A percentile compares a stretch with the other conserved stretches of the same genome.
Conservation (phyloP, 2,888 invertebrate species). For the Exocentrus adspersus region DNA sequence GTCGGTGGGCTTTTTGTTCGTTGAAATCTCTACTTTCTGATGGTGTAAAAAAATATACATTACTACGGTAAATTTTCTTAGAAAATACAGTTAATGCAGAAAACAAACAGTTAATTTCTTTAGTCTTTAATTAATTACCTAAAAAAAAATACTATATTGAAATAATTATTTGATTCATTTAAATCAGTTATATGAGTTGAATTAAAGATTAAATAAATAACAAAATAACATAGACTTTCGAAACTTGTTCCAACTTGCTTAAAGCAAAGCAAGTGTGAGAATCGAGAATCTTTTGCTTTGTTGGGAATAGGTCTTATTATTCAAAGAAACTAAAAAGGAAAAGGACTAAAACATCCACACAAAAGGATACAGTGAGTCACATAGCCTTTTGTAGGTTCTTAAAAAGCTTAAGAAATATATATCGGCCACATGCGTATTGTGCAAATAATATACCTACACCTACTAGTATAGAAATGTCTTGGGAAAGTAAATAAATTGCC, state of each 20-base stretch:
- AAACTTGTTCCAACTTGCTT: slow-evolving; percentile 18
- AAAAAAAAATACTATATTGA: no score
- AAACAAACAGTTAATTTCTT: no score
- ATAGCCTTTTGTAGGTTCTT: slow-evolving; percentile 35
- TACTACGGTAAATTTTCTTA: no score
- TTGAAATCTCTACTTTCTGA: no score
- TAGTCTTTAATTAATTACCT: no score
- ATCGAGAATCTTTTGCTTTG: slow-evolving; percentile 13
- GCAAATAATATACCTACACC: slow-evolving; percentile 21
- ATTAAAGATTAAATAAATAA: no score
- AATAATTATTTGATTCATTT: no score
- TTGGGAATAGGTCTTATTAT: slow-evolving; percentile 22
- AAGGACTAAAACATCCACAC: slow-evolving; percentile 31
- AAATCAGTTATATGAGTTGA: no score
- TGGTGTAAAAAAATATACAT: no score
- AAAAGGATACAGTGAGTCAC: slow-evolving; percentile 37
- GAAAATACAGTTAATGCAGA: no score
- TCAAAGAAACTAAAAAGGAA: slow-evolving; percentile 29
- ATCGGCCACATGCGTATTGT: slow-evolving; percentile 18
- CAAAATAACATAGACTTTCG: not conserved
- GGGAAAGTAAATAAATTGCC: slow-evolving; percentile 19
- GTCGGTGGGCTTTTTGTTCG: no score
- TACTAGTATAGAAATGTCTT: no score
- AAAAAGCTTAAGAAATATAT: slow-evolving; percentile 34
- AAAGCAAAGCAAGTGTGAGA: slow-evolving; percentile 14